These are phyloP conservation scores for Siderastrea radians DNA, from an alignment of 92 coral and sea anemone genomes.

Conservation along the genomic window DNA sequence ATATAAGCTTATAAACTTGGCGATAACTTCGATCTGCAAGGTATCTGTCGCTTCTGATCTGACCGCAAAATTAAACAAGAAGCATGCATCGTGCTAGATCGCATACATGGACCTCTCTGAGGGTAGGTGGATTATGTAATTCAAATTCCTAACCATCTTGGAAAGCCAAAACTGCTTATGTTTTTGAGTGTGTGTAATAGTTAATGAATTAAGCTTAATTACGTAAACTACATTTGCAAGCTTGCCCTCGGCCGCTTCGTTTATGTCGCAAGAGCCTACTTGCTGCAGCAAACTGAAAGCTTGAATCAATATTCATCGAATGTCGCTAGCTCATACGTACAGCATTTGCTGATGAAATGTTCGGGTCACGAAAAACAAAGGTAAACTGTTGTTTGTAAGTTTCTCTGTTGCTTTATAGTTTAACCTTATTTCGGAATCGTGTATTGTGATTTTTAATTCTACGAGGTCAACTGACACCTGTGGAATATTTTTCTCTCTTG, in stretches of 20 bases:
- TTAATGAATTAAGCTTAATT: not conserved
- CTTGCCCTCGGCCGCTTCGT: not conserved
- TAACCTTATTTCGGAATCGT: no score
- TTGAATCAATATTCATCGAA: conserved; percentile 14
- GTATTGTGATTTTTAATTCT: no score
- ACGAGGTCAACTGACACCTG: no score
- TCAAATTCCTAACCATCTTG: not conserved
- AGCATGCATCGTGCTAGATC: conserved; percentile 22
- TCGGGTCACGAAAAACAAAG: not conserved
- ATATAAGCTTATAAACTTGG: no score
- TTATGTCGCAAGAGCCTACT: not conserved
- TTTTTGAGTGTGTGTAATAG: no score
- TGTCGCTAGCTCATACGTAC: not conserved
- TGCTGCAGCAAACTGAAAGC: conserved; percentile 21
- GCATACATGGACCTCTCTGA: conserved; percentile 19
- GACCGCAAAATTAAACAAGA: not conserved
- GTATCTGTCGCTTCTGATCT: not conserved
- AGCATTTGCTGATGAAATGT: conserved; percentile 8
- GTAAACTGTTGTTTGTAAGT: not conserved
- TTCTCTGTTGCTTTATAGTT: no score
- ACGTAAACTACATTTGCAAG: not conserved
- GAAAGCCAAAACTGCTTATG: not conserved
- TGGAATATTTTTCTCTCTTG: no score
- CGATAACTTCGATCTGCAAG: not conserved
- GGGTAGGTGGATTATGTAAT: conserved; percentile 32